Base-by-base conservation (phyloP, 2,797 vertebrate species). In the Adrianichthys oophorus region DNA sequence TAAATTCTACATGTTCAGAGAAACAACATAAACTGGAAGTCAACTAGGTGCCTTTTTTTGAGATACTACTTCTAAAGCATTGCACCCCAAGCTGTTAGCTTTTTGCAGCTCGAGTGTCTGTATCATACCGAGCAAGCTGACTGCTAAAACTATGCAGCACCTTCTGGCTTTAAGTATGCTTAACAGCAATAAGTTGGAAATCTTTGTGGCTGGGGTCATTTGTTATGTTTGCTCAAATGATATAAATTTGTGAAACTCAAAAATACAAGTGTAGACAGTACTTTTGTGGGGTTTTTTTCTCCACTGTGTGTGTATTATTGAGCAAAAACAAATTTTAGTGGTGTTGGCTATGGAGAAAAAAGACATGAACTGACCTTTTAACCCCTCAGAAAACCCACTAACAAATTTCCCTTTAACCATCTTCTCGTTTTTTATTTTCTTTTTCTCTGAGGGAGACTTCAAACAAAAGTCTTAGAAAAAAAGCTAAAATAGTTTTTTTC, bases 131-230 rank as follows among this genome's bases (percentile, higher is more conserved):
- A 56, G 44, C 14, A 21, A 15, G 15, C 52, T 47, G 61, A 74
- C 47, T 56, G 51, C 59, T 60, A 56, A 51, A 72, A 70, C 14
- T 74, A 71, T 81, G 60, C 65, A 72, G 32, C 64, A 68, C 26
- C 47, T 72, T 48, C 67, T 86, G 77, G 78, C 76, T 65, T 70
- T 42, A 72, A 68, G 68, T 68, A 69, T 63, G 42, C 67, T 75
- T 59, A 83, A 79, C 63, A 76, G 74, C 43, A 72, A 77, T 74
- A 69, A 73, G 52, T 63, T 70, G 7, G 7, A 84, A 81, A 83
- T 85, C 59, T 78, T 43, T 44, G 40, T 62, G 45, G 55, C 56
- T 48, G 74, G 51, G 65, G 23, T 48, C 51, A 54, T 80, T 76
- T 81, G 78, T 82, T 80, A 57, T 80, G 74, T 81, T 75, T 72